These are phyloP conservation scores for Trididemnum nubilum DNA, from an alignment of 23 tunicate species.

Conservation along the genomic window DNA sequence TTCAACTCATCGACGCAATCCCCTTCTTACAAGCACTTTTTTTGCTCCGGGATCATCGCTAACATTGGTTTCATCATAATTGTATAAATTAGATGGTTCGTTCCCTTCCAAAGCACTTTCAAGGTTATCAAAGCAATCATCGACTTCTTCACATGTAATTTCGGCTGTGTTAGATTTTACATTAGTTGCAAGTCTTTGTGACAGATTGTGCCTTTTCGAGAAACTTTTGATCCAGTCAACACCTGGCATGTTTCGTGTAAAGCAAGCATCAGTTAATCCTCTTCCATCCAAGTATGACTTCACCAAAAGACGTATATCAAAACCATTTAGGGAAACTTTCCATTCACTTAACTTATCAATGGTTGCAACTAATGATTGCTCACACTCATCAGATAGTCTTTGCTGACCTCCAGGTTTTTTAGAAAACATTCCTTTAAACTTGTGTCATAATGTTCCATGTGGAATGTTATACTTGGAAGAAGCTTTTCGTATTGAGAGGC, in stretches of 20 bases:
- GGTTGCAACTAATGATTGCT: no score
- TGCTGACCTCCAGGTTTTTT: no score
- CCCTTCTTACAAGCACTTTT: not conserved
- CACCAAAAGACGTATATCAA: no score
- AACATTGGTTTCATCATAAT: not conserved
- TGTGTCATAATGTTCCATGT: no score
- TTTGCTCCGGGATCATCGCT: not conserved
- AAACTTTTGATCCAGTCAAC: not conserved
- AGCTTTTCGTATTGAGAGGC: no score
- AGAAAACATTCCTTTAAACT: no score
- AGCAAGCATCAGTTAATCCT: not conserved
- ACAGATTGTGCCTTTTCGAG: not conserved
- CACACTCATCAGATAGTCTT: no score
- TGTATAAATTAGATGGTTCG: not conserved
- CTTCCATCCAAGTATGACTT: not conserved
- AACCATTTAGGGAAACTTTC: no score
- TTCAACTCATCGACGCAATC: not conserved
- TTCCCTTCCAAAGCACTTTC: not conserved
- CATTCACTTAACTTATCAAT: no score
- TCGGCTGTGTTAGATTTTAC: not conserved
- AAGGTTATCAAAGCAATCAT: not conserved
- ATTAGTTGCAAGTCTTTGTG: not conserved
- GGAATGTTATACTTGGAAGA: no score
- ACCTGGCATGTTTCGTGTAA: not conserved
- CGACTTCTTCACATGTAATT: not conserved